Base-by-base conservation (phyloP, 2,888 invertebrate genomes). In the Halictus quadricinctus region DNA sequence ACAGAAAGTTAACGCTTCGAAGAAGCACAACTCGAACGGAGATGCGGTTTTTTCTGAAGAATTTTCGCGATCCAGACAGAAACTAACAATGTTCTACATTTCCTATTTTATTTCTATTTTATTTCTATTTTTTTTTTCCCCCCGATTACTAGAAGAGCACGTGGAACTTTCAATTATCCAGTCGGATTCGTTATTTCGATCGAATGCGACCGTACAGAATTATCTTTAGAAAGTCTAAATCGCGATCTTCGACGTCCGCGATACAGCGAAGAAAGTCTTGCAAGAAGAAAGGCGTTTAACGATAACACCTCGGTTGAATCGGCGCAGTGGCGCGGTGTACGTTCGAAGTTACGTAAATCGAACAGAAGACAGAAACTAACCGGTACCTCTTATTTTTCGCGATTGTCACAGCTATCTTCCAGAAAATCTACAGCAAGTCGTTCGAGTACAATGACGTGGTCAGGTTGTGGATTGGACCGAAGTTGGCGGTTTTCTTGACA, bases 401-500 rank as follows among this genome's bases (percentile, higher is more conserved):
- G 64, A 29, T 29, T 10, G 75, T 94, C 95, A 15, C 93, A 97
- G 97, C 96, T 85, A 97, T 97, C 86, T 97, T 97, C 95, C 95
- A 95, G 84, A 96, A 95, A 76, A 91, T 97, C 8, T 95, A 96
- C 76, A 82, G 91, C 4, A 96, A 95, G 89, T 96, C 96, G 41
- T 94, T 93, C 81, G 95, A 96, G 1, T 97, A 93, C 88, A 96
- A 96, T 79, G 94, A 95, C 7, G 95, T 97, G 0, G 95, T 97
- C 69, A 97, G 95, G 94, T 90, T 97, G 72, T 97, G 97, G 97
- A 96, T 97, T 83, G 97, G 97, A 12, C 97, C 97, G 2, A 96
- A 97, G 93, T 95, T 97, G 72, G 83, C 97, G 48, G 96, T 97
- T 74, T 97, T 97, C 95, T 93, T 97, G 90, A 96, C 96, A 87